Percentiles rank a stretch among this genome's conserved stretches.
These are phyloP conservation scores for Gambelia wislizenii DNA, from an alignment of 2,797 vertebrate species.

Conservation along the genomic window DNA sequence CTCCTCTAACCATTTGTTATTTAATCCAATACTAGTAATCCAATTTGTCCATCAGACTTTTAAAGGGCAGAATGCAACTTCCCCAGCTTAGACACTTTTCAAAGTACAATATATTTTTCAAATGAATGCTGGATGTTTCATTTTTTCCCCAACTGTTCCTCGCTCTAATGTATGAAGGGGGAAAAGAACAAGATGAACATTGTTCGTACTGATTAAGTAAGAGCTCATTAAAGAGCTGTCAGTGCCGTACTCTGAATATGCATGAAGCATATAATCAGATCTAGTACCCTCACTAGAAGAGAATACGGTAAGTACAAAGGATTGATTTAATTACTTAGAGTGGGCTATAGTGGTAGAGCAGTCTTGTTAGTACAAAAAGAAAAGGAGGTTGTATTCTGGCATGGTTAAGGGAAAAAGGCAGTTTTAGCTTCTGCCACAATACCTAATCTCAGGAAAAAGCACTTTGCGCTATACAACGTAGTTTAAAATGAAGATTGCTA, in stretches of 20 bases:
- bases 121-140: conserved; percentile 87
- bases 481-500: conserved; percentile 86
- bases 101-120: conserved; percentile 93
- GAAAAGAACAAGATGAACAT: conserved; percentile 96
- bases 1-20: conserved; percentile 94
- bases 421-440: conserved; percentile 87
- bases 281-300: conserved; percentile 90
- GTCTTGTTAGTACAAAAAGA: conserved; percentile 90
- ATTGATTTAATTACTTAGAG: conserved; percentile 99
- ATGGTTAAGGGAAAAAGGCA: conserved; percentile 82
- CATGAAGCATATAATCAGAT: conserved; percentile 97
- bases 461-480: conserved; percentile 84
- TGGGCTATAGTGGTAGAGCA: conserved; percentile 89
- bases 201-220: conserved; percentile 97
- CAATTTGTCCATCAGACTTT: conserved; percentile 98
- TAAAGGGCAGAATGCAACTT: conserved; percentile 93
- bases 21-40: conserved; percentile 99
- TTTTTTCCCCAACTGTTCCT: conserved; percentile 84
- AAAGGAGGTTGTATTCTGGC: conserved; percentile 90
- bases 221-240: conserved; percentile 99
- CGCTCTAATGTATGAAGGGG: conserved; percentile 87
- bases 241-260: conserved; percentile 94
- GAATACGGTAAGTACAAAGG: conserved; percentile 92
- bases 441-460: conserved; percentile 86
- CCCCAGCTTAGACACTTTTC: conserved; percentile 89